A percentile compares a stretch with the other conserved stretches of the same genome.
Conservation (phyloP, 2,888 invertebrate genomes). For the Eudemis profundana region DNA sequence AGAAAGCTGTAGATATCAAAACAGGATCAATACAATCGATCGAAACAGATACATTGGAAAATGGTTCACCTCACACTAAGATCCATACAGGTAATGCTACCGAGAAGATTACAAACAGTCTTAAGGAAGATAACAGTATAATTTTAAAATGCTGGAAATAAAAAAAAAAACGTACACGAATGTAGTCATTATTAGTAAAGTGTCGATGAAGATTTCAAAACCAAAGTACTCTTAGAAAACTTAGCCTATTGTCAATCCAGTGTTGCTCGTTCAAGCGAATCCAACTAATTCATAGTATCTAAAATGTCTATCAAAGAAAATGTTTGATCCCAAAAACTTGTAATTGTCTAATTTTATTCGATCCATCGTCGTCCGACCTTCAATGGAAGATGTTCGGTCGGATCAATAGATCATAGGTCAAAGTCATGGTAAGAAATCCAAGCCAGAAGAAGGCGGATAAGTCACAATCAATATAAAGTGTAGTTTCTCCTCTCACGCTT, state of each 20-base stretch:
- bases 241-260: conserved; percentile 55
- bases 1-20: conserved; percentile 56
- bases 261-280: conserved; percentile 49
- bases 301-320: conserved; percentile 59
- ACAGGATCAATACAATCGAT: conserved; percentile 52
- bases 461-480: conserved; percentile 41
- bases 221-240: conserved; percentile 49
- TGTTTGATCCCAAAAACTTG: conserved; percentile 79
- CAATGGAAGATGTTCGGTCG: conserved; percentile 51
- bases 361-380: conserved; percentile 53
- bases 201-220: conserved; percentile 46
- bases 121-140: conserved; percentile 63
- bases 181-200: conserved; percentile 49
- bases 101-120: conserved; percentile 62
- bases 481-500: conserved; percentile 80
- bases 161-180: conserved; percentile 53
- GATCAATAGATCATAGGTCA: conserved; percentile 50
- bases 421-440: conserved; percentile 44
- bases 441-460: conserved; percentile 51
- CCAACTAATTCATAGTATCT: conserved; percentile 50
- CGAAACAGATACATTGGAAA: conserved; percentile 59
- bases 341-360: conserved; percentile 56
- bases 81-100: conserved; percentile 58
- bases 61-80: conserved; percentile 55
- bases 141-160: conserved; percentile 63